A percentile compares a stretch with the other conserved stretches of the same genome.
Conservation (phyloP, 92 coral and sea anemone species). For the Scolanthus callimorphus region DNA sequence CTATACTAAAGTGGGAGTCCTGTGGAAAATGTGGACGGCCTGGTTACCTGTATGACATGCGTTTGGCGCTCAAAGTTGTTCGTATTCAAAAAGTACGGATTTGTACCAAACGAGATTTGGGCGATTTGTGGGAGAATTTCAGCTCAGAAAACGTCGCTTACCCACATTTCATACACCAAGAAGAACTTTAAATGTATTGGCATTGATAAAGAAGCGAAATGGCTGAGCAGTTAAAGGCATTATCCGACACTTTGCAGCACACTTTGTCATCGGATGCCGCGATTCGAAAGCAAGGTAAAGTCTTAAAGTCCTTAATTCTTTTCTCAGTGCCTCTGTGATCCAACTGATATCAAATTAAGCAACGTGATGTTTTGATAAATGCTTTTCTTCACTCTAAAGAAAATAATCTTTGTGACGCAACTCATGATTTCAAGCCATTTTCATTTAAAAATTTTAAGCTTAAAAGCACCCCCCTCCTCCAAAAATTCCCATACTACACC, state of each 20-base stretch:
- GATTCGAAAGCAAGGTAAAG: conserved; percentile 82
- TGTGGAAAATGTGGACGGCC: too few species aligned
- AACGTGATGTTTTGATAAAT: neutral
- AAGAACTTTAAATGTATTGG: neutral
- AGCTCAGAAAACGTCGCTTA: neutral
- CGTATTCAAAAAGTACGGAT: neutral
- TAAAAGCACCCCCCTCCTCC: too few species aligned
- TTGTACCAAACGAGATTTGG: neutral
- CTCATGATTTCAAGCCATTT: neutral
- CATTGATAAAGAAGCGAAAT: neutral
- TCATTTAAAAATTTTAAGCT: too few species aligned
- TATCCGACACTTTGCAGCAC: conserved; percentile 67
- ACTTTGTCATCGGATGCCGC: conserved; percentile 75
- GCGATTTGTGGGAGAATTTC: neutral
- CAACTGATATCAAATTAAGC: neutral
- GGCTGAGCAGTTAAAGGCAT: conserved; percentile 59
- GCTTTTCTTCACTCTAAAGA: too few species aligned
- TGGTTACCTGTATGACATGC: neutral
- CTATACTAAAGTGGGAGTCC: too few species aligned
- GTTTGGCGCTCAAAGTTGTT: conserved; percentile 3
- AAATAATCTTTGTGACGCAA: neutral
- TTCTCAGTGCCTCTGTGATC: neutral
- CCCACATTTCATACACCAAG: neutral
- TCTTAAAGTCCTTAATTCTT: neutral
- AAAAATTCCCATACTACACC: too few species aligned